Base-by-base conservation (phyloP, 2,888 invertebrate species). In the Alloplasta piceator region DNA sequence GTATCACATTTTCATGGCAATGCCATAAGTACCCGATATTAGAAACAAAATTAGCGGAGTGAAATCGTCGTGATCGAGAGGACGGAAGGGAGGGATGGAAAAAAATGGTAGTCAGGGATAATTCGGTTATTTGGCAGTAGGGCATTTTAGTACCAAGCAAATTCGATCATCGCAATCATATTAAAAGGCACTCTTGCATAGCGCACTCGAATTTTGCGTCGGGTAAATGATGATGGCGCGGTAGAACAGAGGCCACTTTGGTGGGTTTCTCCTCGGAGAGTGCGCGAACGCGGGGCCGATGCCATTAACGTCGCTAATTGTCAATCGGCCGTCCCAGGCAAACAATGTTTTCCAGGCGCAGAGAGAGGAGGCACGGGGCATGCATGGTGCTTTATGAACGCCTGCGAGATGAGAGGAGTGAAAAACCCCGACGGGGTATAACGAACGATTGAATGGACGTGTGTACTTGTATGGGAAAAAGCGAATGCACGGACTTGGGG, bases 101-200 rank as follows among this genome's bases (percentile, higher is more conserved):
- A 55, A 73, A 16, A 56, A 66, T 63, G 10, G 38, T 58, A 6
- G 50, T 38, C n/a, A 66, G 16, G 58, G 58, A 48, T 14, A 26
- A 50, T 58, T 66, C 36, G 14, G 12, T 64, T 52, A 9, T 72
- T 41, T 63, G 14, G 63, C 9, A 12, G 12, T 16, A 64, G 46
- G 14, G 48, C 14, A 50, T 61, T 63, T 55, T 36, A 43, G 52
- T 64, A 46, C 39, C 48, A 58, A 7, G 66, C 50, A 48, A 74
- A 56, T 74, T 74, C 58, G 43, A 74, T 74, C 56, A 58, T 66
- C 39, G 52, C 39, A 74, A 74, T 74, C 39, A 74, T n/a, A 74
- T 74, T 74, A 74, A 74, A 74, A 74, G 74, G 74, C 74, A 74
- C 74, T 74, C 74, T 74, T 56, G 73, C 39, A 41, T 66, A 66